A percentile compares a stretch with the other conserved stretches of the same genome.
phyloP scores from a whole-genome alignment of 2,797 vertebrate genomes.

The Chloroceryle amazona region DNA sequence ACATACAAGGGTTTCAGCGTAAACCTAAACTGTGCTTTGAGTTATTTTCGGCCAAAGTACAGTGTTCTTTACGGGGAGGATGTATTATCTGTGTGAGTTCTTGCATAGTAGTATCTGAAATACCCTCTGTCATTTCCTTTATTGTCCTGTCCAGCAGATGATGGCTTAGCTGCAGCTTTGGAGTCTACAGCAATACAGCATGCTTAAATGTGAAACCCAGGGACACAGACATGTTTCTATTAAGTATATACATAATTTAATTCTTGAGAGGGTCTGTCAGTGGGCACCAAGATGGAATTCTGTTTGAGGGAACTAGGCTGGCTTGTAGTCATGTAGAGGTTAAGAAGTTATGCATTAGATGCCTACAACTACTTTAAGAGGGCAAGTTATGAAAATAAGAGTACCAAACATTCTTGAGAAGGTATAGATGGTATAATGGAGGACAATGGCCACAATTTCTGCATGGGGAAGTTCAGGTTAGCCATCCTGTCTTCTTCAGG shows the following conservation, averaged over 20 bases:
- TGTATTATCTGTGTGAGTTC: background rate
- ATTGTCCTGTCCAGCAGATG: background rate
- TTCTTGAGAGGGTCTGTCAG: background rate
- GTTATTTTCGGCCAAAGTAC: background rate
- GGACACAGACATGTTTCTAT: background rate
- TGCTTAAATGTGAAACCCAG: background rate
- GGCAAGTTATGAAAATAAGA: background rate
- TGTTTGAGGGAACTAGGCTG: background rate
- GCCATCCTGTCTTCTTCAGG: background rate
- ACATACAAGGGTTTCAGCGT: background rate
- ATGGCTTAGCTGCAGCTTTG: background rate
- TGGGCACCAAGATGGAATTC: background rate
- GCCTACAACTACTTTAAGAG: background rate
- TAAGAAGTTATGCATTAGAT: background rate
- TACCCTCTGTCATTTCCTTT: background rate
- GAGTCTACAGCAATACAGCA: background rate
- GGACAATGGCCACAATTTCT: background rate
- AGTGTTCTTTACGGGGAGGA: background rate
- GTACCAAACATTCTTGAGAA: background rate
- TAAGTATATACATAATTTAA: background rate
- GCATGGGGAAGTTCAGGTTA: background rate
- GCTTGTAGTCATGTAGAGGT: rapidly evolving
- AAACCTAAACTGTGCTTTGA: background rate
- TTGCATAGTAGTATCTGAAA: background rate
- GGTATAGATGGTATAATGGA: background rate